A percentile compares a stretch with the other conserved stretches of the same genome.
phyloP scores from a whole-genome alignment of 2,888 invertebrate species.

The Syritta pipiens region DNA sequence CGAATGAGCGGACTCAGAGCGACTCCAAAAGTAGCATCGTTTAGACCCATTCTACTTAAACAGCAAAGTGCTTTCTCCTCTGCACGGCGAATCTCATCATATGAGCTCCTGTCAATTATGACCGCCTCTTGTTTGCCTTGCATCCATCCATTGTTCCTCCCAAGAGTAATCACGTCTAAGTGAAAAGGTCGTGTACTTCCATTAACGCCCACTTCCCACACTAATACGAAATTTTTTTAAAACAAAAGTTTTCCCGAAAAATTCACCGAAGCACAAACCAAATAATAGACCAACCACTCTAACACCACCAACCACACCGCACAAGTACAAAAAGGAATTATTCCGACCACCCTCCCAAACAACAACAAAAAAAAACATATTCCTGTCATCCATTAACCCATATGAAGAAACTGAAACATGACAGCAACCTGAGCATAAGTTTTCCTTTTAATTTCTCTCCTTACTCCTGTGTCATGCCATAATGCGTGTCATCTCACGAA shows the following conservation, averaged over 20 bases:
- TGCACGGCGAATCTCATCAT: too few species aligned
- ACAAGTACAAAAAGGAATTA: neutral
- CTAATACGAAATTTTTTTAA: conserved; percentile 1
- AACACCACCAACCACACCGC: neutral
- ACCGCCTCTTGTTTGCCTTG: too few species aligned
- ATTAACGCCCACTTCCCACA: conserved; percentile 10
- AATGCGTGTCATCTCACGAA: conserved; percentile 43
- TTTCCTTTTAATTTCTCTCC: conserved; percentile 29
- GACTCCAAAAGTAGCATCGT: too few species aligned
- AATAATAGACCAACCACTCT: conserved; percentile 4
- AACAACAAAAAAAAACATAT: too few species aligned
- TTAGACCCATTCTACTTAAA: too few species aligned
- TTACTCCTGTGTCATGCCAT: conserved; percentile 17
- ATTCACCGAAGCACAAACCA: neutral
- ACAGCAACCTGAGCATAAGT: conserved; percentile 56
- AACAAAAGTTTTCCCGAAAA: conserved; percentile 27
- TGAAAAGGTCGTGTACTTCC: conserved; percentile 13
- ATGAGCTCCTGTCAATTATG: too few species aligned
- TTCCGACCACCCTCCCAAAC: too few species aligned
- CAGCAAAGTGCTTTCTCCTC: too few species aligned
- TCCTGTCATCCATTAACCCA: conserved; percentile 46
- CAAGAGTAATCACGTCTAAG: conserved; percentile 17
- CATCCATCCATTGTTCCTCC: neutral
- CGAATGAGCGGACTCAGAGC: too few species aligned
- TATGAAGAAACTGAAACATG: conserved; percentile 44